Conservation (phyloP, 2,888 invertebrate species). For the Drosophila phalerata region DNA sequence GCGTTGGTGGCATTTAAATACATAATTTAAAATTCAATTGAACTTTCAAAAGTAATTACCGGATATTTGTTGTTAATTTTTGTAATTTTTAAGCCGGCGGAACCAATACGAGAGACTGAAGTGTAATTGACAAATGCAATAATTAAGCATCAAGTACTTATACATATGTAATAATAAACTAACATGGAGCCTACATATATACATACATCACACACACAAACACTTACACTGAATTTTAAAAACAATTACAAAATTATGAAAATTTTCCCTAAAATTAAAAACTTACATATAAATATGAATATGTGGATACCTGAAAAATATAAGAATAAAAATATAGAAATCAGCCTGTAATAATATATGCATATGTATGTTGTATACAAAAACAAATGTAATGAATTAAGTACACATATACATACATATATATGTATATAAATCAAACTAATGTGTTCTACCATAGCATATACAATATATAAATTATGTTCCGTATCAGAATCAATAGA, state of each 20-base stretch:
- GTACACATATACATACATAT: neutral
- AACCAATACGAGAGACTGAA: conserved; percentile 92
- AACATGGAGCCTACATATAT: conserved; percentile 28
- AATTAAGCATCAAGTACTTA: conserved; percentile 55
- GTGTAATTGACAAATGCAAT: conserved; percentile 86
- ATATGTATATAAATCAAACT: neutral
- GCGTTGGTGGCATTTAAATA: conserved; percentile 34
- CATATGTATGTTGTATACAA: neutral
- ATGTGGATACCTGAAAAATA: neutral
- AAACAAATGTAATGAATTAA: neutral
- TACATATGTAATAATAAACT: conserved; percentile 50
- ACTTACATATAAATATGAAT: neutral
- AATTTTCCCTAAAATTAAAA: neutral
- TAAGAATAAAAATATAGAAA: neutral
- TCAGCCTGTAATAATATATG: neutral
- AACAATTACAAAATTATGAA: neutral
- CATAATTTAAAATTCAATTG: conserved; percentile 46
- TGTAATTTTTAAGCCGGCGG: conserved; percentile 88
- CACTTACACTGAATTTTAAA: no score
- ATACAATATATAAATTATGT: neutral
- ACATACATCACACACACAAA: conserved; percentile 1
- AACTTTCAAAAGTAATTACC: conserved; percentile 73
- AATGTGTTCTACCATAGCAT: neutral
- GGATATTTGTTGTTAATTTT: conserved; percentile 85
- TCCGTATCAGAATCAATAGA: neutral